A percentile compares a stretch with the other conserved stretches of the same genome.
Conservation (phyloP, 35 echinoderm and acorn worm species). For the Eucidaris tribuloides region DNA sequence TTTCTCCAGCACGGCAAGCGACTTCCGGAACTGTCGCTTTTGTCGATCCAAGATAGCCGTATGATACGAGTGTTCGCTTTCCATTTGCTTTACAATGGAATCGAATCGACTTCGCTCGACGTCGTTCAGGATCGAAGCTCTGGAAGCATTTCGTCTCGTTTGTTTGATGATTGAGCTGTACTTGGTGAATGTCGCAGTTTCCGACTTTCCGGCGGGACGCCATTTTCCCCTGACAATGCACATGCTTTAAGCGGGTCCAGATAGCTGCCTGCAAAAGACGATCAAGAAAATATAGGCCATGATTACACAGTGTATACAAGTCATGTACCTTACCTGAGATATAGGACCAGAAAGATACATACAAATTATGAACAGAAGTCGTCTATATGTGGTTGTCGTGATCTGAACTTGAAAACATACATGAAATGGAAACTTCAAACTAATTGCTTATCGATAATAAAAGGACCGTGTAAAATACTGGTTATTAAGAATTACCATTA, state of each 20-base stretch:
- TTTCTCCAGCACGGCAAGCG: slow-evolving; percentile 50
- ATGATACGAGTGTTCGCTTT: slow-evolving; percentile 58
- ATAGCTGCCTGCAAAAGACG: slow-evolving; percentile 64
- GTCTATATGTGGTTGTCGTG: not conserved
- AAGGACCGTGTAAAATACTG: not conserved
- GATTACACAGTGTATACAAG: not conserved
- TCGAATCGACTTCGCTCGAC: slow-evolving; percentile 74
- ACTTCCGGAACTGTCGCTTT: slow-evolving; percentile 56
- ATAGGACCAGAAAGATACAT: not conserved
- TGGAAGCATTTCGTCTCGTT: slow-evolving; percentile 58
- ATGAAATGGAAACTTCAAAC: not conserved
- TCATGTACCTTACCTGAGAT: not conserved
- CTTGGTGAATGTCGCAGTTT: slow-evolving; percentile 75
- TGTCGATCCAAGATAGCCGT: slow-evolving; percentile 69
- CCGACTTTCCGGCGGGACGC: slow-evolving; percentile 68
- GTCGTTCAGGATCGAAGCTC: slow-evolving; percentile 89
- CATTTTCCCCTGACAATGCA: slow-evolving; percentile 72
- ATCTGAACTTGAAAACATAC: too few species aligned
- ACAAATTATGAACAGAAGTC: not conserved
- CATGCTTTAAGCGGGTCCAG: slow-evolving; percentile 91
- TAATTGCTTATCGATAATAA: not conserved
- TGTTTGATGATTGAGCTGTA: slow-evolving; percentile 68
- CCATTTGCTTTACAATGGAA: slow-evolving; percentile 69
- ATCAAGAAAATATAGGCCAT: not conserved
- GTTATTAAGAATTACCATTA: too few species aligned